Evolutionary conservation across 2,113 vertebrate genomes (phyloP), one percentile per base, ranked within the genome.

Genomic region (Procapra przewalskii): DNA sequence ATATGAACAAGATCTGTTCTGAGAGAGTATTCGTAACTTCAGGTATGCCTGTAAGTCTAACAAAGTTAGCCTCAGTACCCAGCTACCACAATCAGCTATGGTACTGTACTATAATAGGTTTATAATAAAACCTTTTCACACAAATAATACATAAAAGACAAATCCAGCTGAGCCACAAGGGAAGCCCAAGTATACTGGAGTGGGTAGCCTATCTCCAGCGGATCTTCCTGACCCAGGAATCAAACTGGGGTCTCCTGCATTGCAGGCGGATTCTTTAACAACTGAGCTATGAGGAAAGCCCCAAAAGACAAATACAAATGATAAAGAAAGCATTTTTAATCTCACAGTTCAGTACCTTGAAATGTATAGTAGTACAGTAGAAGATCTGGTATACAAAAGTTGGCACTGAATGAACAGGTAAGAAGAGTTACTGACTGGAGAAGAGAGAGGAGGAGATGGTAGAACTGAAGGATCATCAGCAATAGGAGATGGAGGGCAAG

Each of bases 241-340:
- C n/a, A 71, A 71, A 36, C n/a, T 0, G 1, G 9, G n/a, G 19
- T 71, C 67, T 71, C 19, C 67, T 71, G n/a, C 67, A 23, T 23
- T 40, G 2, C 19, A 71, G 19, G n/a, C 0, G 0, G n/a, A 71
- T 71, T 71, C n/a, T 71, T 71, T 71, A 71, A 36, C 67, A 71
- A 40, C n/a, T 71, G n/a, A 71, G 67, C 19, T 36, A 40, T 71
- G 19, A 23, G 5, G 19, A 19, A 71, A 71, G 67, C 67, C 67
- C n/a, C n/a, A 0, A 77, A 75, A 43, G 6, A 77, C 36, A 77
- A 14, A 43, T 40, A 75, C 71, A 75, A 43, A 77, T 7, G 23
- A 27, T 43, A 27, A 43, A 77, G 11, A 43, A 27, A 43, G 43
- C 71, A 43, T 77, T 43, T 75, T 40, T 43, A 40, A 43, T 43